A percentile compares a stretch with the other conserved stretches of the same genome.
These are phyloP conservation scores for Apoderus coryli DNA, from an alignment of 2,888 invertebrate species.

Conservation along the genomic window DNA sequence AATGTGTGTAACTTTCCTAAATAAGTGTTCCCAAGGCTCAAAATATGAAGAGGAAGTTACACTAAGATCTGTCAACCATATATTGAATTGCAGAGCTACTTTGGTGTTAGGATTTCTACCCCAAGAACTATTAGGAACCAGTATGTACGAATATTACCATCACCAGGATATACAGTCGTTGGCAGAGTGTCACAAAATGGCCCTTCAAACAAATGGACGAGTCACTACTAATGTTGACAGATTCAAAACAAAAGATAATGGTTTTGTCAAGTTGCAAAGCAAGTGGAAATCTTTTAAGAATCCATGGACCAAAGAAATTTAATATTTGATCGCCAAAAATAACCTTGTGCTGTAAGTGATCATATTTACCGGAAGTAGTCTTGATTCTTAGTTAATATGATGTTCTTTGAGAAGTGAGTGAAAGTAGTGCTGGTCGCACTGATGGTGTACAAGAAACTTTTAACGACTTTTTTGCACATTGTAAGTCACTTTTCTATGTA, in stretches of 20 bases:
- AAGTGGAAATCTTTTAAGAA: constrained; percentile 83
- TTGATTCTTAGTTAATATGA: too few species aligned
- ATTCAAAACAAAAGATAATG: constrained; percentile 67
- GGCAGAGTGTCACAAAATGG: constrained; percentile 71
- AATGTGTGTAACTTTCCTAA: too few species aligned
- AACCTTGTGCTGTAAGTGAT: constrained; percentile 50
- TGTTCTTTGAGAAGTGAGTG: constrained; percentile 34
- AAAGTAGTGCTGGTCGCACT: constrained; percentile 33
- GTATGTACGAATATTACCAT: constrained; percentile 85
- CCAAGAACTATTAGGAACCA: constrained; percentile 83
- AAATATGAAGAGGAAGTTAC: too few species aligned
- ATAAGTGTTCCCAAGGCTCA: too few species aligned
- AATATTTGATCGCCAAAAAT: constrained; percentile 80
- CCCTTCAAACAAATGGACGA: constrained; percentile 47
- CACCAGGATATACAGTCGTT: constrained; percentile 65
- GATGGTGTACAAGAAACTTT: constrained; percentile 37
- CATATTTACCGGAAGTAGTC: too few species aligned
- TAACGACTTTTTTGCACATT: constrained; percentile 40
- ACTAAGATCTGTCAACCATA: too few species aligned
- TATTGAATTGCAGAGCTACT: too few species aligned
- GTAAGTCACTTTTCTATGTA: too few species aligned
- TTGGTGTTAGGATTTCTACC: constrained; percentile 80
- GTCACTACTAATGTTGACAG: constrained; percentile 58
- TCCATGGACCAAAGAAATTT: constrained; percentile 92
- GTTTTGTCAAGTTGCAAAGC: constrained; percentile 59